phyloP scores from a whole-genome alignment of 2,113 vertebrate genomes.

The Nansenia antarctica region DNA sequence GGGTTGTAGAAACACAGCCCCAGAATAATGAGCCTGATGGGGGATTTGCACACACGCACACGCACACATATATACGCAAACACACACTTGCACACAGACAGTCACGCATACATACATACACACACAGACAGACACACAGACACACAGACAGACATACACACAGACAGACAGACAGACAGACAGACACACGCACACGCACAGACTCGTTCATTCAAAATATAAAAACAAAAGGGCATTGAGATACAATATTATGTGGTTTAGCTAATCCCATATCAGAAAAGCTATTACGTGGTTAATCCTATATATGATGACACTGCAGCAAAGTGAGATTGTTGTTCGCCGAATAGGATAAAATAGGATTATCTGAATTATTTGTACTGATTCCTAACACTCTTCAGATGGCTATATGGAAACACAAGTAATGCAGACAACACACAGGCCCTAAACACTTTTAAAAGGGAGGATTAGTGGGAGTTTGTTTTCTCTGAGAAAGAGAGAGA shows the following conservation, averaged over 20 bases:
- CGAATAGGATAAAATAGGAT: not conserved
- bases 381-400: not conserved
- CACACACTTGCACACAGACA: not conserved
- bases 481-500: too few species aligned
- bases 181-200: not conserved
- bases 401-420: not conserved
- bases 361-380: not conserved
- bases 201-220: not conserved
- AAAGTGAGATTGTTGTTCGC: not conserved
- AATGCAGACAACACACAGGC: not conserved
- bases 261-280: not conserved
- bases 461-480: not conserved
- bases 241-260: not conserved
- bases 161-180: not conserved
- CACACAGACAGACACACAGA: too few species aligned
- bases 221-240: not conserved
- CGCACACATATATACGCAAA: not conserved
- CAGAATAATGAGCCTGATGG: not conserved
- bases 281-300: not conserved
- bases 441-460: not conserved
- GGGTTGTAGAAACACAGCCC: not conserved
- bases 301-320: not conserved
- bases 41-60: not conserved
- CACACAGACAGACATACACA: not conserved
- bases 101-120: not conserved